A percentile compares a stretch with the other conserved stretches of the same genome.
Conservation (phyloP, 2,888 invertebrate genomes). For the Gibbula magus region DNA sequence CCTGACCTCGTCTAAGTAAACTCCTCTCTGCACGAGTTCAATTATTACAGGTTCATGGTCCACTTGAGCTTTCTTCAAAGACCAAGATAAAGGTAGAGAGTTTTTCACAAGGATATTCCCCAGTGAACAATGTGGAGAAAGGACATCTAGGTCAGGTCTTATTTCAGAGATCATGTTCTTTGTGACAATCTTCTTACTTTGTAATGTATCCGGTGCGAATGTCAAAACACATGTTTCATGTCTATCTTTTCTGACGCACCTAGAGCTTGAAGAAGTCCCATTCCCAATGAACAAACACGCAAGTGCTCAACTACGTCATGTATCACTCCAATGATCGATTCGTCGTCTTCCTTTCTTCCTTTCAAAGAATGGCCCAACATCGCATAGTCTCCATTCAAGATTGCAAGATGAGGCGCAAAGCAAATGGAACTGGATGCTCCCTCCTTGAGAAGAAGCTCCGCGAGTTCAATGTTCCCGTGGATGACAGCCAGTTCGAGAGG, state of each 20-base stretch:
- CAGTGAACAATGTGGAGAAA: background rate
- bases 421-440: conserved; percentile 35
- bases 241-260: conserved; percentile 11
- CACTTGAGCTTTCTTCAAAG: background rate
- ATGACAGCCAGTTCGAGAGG: conserved; percentile 38
- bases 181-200: conserved; percentile 31
- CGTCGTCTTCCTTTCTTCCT: conserved; percentile 29
- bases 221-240: conserved; percentile 18
- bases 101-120: background rate
- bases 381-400: conserved; percentile 17
- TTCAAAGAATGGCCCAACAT: conserved; percentile 24
- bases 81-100: conserved; percentile 19
- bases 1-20: conserved; percentile 33
- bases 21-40: conserved; percentile 32
- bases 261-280: conserved; percentile 34
- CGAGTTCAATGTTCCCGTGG: conserved; percentile 24
- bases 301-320: conserved; percentile 29
- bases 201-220: conserved; percentile 17
- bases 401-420: conserved; percentile 40
- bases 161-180: conserved; percentile 33
- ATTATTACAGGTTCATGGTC: conserved; percentile 27
- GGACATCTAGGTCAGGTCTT: conserved; percentile 22
- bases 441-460: conserved; percentile 26
- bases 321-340: conserved; percentile 33
- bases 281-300: conserved; percentile 33